Evolutionary conservation across 2,113 vertebrate species (phyloP), one percentile per base, ranked within the genome.

Genomic region (Uria aalge): DNA sequence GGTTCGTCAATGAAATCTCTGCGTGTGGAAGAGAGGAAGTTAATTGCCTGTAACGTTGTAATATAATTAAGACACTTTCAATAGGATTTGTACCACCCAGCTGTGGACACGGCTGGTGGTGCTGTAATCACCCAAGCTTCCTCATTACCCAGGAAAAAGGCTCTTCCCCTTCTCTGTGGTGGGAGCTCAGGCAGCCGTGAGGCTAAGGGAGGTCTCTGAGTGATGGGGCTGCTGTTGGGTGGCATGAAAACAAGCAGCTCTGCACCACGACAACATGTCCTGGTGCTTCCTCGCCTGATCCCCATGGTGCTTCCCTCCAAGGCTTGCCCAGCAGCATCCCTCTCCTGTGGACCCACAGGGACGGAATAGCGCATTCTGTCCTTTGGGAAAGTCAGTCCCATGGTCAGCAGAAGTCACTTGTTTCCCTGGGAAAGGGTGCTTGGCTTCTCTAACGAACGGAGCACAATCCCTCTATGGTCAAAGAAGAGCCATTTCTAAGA

Each of bases 21-120:
- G 3, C 2, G 0, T 63, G 50, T 82, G 41, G 57, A 94, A 91
- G 16, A 57, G n/a, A 24, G 62, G 59, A 90, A 55, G 53, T 76
- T 95, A 94, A 94, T 95, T 94, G 77, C 53, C 87, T 93, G 75
- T 92, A 90, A 95, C 9, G 1, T 92, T 94, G 79, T 80, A 85
- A 78, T 82, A 68, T 66, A 81, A 78, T 94, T 88, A 85, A 55
- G 71, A 57, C 18, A 53, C 22, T 87, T 95, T 32, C 71, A 93
- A 68, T 56, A 76, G 87, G 87, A 85, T 95, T 91, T 95, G 48
- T 90, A 74, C 80, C 90, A 91, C 86, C 59, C 93, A 94, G 55
- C 64, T 50, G 29, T 16, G 79, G 76, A 74, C 55, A 40, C 0
- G 6, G 80, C 29, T 80, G 59, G 34, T 18, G 13, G n/a, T 68